Percentiles rank a stretch among this genome's conserved stretches.
Conservation (phyloP, 35 echinoderm and acorn worm genomes). For the Anneissia japonica region DNA sequence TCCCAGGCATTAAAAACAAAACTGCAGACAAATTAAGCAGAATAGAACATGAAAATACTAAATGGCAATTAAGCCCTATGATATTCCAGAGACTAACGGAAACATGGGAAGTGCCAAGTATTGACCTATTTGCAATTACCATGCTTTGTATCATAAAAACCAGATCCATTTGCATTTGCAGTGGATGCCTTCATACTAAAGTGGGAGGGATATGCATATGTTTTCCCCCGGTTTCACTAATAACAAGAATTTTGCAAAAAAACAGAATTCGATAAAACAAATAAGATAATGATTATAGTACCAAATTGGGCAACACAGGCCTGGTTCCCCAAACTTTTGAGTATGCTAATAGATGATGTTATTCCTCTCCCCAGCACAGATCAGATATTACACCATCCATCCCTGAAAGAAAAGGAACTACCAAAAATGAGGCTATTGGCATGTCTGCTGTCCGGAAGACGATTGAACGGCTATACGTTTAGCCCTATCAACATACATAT, state of each 20-base stretch:
- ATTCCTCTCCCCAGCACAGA: no score
- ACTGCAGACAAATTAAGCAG: not conserved
- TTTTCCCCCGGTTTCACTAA: not conserved
- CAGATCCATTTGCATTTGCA: constrained; percentile 25
- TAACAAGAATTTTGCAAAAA: constrained; percentile 7
- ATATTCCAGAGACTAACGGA: no score
- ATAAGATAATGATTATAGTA: not conserved
- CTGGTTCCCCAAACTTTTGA: not conserved
- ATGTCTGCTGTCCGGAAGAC: no score
- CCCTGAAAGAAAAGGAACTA: no score
- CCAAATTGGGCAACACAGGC: constrained; percentile 1
- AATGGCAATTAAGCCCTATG: not conserved
- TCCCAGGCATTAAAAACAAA: not conserved
- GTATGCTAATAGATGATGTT: not conserved
- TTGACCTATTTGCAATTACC: not conserved
- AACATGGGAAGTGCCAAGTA: no score
- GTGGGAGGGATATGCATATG: not conserved
- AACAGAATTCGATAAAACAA: not conserved
- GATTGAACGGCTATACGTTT: no score
- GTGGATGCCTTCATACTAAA: constrained; percentile 30
- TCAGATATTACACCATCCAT: no score
- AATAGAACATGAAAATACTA: not conserved
- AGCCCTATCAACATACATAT: no score
- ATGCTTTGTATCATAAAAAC: constrained; percentile 35
- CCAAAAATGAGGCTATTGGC: no score